Conservation (phyloP, 1,140 invertebrate genomes). For the Penaeus indicus region DNA sequence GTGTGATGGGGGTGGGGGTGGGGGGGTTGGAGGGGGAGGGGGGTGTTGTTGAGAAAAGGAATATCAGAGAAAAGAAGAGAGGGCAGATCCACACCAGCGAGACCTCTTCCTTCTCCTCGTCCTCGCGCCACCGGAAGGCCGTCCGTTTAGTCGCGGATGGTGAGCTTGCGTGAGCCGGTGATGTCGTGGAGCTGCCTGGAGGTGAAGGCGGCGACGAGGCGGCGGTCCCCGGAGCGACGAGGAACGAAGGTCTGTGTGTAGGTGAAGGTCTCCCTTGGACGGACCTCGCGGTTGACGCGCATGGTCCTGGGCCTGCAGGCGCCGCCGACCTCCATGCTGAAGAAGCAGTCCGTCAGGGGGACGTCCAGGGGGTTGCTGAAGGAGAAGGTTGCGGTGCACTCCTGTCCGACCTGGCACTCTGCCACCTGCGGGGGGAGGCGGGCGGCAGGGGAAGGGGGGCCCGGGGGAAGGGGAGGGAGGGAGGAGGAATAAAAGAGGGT, state of each 20-base stretch:
- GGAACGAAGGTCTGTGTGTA: slow-evolving; percentile 67
- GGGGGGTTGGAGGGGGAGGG: too few relatives aligned
- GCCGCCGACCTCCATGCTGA: slow-evolving; percentile 60
- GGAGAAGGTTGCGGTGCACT: slow-evolving; percentile 59
- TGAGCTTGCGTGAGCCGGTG: slow-evolving; percentile 68
- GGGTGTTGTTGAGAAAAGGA: too few relatives aligned
- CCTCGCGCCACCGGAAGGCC: neutral
- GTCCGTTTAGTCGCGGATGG: slow-evolving; percentile 66
- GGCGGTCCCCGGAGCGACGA: slow-evolving; percentile 67
- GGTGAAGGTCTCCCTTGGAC: slow-evolving; percentile 67
- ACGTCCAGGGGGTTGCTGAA: slow-evolving; percentile 65
- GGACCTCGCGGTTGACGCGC: slow-evolving; percentile 67
- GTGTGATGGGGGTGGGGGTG: too few relatives aligned
- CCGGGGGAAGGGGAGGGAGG: too few relatives aligned
- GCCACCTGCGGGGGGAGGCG: slow-evolving; percentile 8
- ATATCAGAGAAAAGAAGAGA: too few relatives aligned
- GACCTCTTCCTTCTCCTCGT: neutral
- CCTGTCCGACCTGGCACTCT: slow-evolving; percentile 53
- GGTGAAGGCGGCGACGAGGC: slow-evolving; percentile 68
- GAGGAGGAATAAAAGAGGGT: too few relatives aligned
- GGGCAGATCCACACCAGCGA: too few relatives aligned
- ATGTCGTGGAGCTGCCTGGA: slow-evolving; percentile 68
- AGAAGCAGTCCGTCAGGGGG: slow-evolving; percentile 59
- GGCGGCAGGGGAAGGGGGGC: neutral
- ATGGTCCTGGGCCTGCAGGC: slow-evolving; percentile 55